A percentile compares a stretch with the other conserved stretches of the same genome.
phyloP scores from a whole-genome alignment of 2,113 vertebrate species.

The Nyctibius bracteatus region DNA sequence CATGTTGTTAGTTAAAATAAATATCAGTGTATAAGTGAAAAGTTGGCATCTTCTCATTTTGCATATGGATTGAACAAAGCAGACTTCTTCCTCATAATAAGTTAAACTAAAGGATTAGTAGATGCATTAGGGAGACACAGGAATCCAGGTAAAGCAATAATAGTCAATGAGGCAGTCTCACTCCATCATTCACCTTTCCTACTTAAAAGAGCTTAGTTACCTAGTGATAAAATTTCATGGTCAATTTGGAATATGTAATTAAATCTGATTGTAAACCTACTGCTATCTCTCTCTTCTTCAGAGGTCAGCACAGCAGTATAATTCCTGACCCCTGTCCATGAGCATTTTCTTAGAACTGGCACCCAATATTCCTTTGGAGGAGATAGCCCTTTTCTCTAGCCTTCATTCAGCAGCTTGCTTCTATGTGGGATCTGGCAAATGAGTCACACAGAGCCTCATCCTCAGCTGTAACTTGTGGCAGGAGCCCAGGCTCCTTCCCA shows the following conservation, averaged over 20 bases:
- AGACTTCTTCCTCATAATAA: slow-evolving; percentile 65
- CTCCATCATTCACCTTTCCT: slow-evolving; percentile 72
- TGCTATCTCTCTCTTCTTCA: slow-evolving; percentile 70
- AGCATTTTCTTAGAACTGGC: slow-evolving; percentile 57
- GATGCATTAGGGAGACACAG: slow-evolving; percentile 64
- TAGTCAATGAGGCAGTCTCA: slow-evolving; percentile 71
- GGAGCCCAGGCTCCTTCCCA: neutral
- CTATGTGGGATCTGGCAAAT: neutral
- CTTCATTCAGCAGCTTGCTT: neutral
- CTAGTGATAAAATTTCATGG: slow-evolving; percentile 75
- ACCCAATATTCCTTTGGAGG: slow-evolving; percentile 38
- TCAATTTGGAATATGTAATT: slow-evolving; percentile 74
- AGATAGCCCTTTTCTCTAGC: neutral
- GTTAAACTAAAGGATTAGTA: slow-evolving; percentile 55
- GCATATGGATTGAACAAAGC: slow-evolving; percentile 67
- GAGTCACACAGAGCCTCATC: neutral
- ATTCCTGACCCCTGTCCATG: slow-evolving; percentile 55
- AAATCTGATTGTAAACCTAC: slow-evolving; percentile 73
- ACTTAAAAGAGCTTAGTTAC: slow-evolving; percentile 73
- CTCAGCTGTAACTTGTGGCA: neutral
- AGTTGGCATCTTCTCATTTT: slow-evolving; percentile 71
- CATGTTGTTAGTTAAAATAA: slow-evolving; percentile 79
- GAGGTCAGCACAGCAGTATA: slow-evolving; percentile 64
- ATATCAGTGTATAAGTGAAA: slow-evolving; percentile 66
- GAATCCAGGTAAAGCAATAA: slow-evolving; percentile 70